A percentile compares a stretch with the other conserved stretches of the same genome.
Evolutionary conservation across 2,797 vertebrate species (phyloP).

Genomic region (Premnoplex brunnescens): DNA sequence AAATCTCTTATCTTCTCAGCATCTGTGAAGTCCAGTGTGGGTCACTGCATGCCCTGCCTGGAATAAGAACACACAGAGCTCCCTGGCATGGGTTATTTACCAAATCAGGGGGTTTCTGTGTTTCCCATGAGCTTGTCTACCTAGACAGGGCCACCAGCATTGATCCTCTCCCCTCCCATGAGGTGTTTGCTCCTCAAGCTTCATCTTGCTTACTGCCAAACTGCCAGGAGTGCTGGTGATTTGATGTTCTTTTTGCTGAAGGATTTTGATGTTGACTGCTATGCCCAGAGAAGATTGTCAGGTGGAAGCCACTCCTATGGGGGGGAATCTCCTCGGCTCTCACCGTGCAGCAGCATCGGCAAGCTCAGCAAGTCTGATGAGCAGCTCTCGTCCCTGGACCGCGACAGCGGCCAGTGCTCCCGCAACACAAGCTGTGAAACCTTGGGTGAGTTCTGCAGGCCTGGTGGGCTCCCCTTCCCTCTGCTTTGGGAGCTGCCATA

Average conservation of each 20-base stretch:
- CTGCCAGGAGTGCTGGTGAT: neutral
- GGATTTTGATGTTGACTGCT: constrained; percentile 92
- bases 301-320: constrained; percentile 95
- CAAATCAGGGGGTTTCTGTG: neutral
- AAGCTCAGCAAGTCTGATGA: constrained; percentile 98
- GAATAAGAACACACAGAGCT: neutral
- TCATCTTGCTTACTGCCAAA: neutral
- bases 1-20: neutral
- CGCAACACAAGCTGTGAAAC: constrained; percentile 99
- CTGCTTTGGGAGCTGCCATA: neutral
- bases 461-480: neutral
- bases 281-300: constrained; percentile 88
- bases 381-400: constrained; percentile 94
- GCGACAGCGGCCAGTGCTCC: constrained; percentile 96
- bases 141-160: neutral
- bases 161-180: neutral
- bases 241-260: constrained; percentile 13
- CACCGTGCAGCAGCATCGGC: constrained; percentile 93
- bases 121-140: neutral
- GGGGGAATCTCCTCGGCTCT: constrained; percentile 92
- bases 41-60: neutral
- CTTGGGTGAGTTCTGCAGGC: constrained; percentile 76
- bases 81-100: neutral
- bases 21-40: neutral
- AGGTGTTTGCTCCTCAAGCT: neutral